Evolutionary conservation across 2,888 invertebrate species (phyloP), one percentile per base, ranked within the genome.

Genomic region (Spodoptera exigua): DNA sequence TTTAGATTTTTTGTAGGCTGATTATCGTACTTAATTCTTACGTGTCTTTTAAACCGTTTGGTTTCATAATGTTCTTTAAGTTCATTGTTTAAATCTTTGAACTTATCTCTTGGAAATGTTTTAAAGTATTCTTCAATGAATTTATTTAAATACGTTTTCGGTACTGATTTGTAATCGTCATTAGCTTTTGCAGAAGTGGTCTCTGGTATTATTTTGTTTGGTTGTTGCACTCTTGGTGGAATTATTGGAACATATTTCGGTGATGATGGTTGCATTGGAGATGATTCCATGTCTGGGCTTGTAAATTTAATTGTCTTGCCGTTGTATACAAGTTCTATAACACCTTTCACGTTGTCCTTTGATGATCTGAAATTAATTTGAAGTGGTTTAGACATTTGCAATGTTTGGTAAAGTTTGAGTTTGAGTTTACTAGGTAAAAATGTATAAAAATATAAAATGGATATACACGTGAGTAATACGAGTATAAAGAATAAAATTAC

Each of bases 291-390:
- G 1, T 70, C 64, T 3, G 66, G 45, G 44, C 47, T 41, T 4
- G 63, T 81, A 12, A 89, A 79, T 69, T 85, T 86, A 0, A 90
- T 67, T 12, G 82, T 56, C 76, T 87, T 87, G 0, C 90, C 92
- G 47, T 92, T 91, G 54, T 89, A 91, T 16, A 89, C 81, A 1
- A 92, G 41, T 69, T 88, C 86, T 0, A 92, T 74, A 3, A 87
- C 63, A 0, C 89, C 90, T 74, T 87, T 83, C 0, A 90, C 64
- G 34, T 83, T 82, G 37, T 88, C 86, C 5, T 77, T 83, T 27
- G 76, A 58, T 0, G 70, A 61, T 36, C 89, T 90, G 81, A 18
- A 86, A 87, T 46, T 47, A 16, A 64, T 27, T 52, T 5, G 21
- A 21, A 21, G 21, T 21, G 5, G 5, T 21, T 21, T 5, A 21